Percentiles rank a stretch among this genome's conserved stretches.
phyloP scores from a whole-genome alignment of 2,113 vertebrate species.

The Pomatorhinus ruficollis region DNA sequence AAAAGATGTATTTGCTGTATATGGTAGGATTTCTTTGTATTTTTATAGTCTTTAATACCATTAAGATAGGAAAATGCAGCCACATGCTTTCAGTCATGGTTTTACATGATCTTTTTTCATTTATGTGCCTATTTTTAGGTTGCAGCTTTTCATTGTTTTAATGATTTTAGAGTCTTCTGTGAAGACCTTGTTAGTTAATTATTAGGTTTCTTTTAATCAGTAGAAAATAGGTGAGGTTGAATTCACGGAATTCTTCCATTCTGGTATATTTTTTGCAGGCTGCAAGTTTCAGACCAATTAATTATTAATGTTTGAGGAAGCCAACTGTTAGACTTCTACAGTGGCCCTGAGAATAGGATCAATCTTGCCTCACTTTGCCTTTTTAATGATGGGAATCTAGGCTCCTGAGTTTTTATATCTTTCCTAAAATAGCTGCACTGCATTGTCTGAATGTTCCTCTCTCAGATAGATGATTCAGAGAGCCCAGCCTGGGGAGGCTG shows the following conservation, averaged over 20 bases:
- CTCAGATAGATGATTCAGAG: background rate
- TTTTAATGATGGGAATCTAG: background rate
- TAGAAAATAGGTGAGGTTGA: background rate
- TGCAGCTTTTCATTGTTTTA: background rate
- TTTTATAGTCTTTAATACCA: background rate
- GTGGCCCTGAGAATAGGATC: background rate
- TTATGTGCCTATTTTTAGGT: background rate
- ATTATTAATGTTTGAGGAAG: background rate
- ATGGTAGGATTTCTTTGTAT: conserved; percentile 76
- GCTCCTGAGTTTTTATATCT: background rate
- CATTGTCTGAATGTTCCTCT: background rate
- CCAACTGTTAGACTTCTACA: background rate
- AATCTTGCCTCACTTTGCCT: background rate
- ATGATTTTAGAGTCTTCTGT: background rate
- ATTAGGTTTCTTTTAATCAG: background rate
- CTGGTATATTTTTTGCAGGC: background rate
- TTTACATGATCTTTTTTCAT: background rate
- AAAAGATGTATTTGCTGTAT: conserved; percentile 97
- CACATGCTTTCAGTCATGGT: background rate
- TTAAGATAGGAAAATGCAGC: background rate
- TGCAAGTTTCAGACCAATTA: background rate
- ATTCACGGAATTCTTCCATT: background rate
- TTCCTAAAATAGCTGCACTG: background rate
- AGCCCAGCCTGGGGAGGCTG: background rate
- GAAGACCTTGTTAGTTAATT: background rate